Evolutionary conservation across 2,888 invertebrate genomes (phyloP).

Genomic region (Spodoptera picta): DNA sequence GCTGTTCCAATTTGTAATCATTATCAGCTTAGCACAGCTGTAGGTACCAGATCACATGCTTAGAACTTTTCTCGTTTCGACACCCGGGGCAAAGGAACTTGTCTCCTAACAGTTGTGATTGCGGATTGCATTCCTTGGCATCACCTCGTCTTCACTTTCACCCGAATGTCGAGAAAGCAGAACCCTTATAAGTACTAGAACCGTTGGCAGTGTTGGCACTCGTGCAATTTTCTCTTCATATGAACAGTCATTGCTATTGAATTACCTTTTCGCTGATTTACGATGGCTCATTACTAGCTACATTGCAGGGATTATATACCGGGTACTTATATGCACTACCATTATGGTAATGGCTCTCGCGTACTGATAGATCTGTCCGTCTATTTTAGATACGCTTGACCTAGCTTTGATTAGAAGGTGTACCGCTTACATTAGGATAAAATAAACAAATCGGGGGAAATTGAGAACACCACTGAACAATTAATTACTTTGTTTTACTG

Average conservation of each 20-base stretch:
- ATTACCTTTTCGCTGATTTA: constrained; percentile 50
- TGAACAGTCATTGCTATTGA: constrained; percentile 46
- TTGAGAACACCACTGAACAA: constrained; percentile 70
- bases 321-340: constrained; percentile 39
- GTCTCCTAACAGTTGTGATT: constrained; percentile 21
- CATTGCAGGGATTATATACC: constrained; percentile 46
- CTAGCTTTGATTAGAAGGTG: constrained; percentile 48
- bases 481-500: constrained; percentile 72
- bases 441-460: constrained; percentile 62
- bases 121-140: constrained; percentile 61
- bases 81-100: constrained; percentile 7
- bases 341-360: constrained; percentile 47
- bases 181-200: constrained; percentile 51
- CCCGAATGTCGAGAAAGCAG: constrained; percentile 58
- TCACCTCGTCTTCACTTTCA: constrained; percentile 63
- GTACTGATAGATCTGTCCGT: constrained; percentile 48
- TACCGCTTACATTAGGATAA: constrained; percentile 55
- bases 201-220: constrained; percentile 17
- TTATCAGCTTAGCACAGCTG: constrained; percentile 8
- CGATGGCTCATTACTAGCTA: constrained; percentile 40
- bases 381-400: constrained; percentile 51
- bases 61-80: constrained; percentile 12
- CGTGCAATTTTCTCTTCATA: constrained; percentile 54
- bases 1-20: constrained; percentile 31
- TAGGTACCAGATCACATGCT: not conserved